These are phyloP conservation scores for Monarcha castaneiventris DNA, from an alignment of 2,113 vertebrate genomes.

Conservation along the genomic window DNA sequence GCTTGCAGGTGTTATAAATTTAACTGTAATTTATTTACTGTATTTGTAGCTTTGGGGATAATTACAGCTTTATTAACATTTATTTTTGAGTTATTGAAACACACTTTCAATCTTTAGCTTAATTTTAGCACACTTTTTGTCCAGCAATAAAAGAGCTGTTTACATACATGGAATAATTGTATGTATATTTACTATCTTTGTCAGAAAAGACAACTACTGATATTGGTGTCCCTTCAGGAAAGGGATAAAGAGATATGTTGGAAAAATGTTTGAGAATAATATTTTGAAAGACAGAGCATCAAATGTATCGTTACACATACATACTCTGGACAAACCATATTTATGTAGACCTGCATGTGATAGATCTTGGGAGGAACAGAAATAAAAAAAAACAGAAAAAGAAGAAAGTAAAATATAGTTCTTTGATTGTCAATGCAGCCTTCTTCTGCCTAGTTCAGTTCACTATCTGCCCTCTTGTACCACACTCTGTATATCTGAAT, in stretches of 20 bases:
- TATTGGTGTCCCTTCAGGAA: not conserved
- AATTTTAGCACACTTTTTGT: not conserved
- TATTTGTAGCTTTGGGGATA: constrained; percentile 33
- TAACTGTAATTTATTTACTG: constrained; percentile 51
- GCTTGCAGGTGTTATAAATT: constrained; percentile 42
- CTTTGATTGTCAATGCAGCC: not conserved
- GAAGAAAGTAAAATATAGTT: not conserved
- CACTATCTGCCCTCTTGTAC: not conserved
- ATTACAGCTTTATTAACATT: constrained; percentile 40
- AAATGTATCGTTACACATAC: not conserved
- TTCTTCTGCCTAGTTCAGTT: not conserved
- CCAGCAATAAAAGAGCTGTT: not conserved
- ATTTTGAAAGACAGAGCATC: not conserved
- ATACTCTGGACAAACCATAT: not conserved
- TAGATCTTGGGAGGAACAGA: not conserved
- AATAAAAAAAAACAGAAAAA: not conserved
- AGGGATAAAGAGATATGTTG: not conserved
- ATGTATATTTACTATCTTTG: not conserved
- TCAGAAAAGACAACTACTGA: not conserved
- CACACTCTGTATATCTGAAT: not conserved
- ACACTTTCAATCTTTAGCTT: constrained; percentile 14
- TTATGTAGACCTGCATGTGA: not conserved
- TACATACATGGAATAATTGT: not conserved
- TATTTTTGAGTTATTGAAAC: constrained; percentile 39
- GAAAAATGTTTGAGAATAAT: not conserved